Percentiles rank a stretch among this genome's conserved stretches.
phyloP scores from a whole-genome alignment of 2,113 vertebrate species.

The Riparia riparia region DNA sequence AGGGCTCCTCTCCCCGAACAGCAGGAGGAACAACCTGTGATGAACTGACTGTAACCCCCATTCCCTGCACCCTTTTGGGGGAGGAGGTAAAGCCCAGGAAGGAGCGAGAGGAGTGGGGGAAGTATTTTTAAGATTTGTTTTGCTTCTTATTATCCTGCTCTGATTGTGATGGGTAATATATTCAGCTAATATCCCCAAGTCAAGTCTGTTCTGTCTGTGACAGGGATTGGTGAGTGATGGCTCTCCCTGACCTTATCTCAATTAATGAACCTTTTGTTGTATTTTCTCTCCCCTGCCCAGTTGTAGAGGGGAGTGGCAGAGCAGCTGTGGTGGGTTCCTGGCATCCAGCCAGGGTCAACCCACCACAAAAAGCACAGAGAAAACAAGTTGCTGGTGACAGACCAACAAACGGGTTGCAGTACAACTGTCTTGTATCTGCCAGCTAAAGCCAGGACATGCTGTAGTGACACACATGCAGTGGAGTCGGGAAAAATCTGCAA shows the following conservation, averaged over 20 bases:
- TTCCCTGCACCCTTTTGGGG: not conserved
- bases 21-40: not conserved
- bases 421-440: not conserved
- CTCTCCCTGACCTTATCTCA: not conserved
- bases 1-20: not conserved
- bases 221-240: not conserved
- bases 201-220: not conserved
- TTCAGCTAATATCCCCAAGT: not conserved
- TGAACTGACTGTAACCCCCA: not conserved
- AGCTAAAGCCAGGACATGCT: not conserved
- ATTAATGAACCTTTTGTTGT: not conserved
- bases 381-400: not conserved
- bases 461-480: not conserved
- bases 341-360: not conserved
- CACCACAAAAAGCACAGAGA: not conserved
- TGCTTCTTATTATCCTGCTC: not conserved
- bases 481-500: not conserved
- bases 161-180: not conserved
- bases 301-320: not conserved
- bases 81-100: not conserved
- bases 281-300: not conserved
- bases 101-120: not conserved
- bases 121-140: not conserved
- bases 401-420: not conserved
- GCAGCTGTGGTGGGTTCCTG: not conserved